Conservation (phyloP, 2,888 invertebrate genomes). For the Tetragonula carbonaria region DNA sequence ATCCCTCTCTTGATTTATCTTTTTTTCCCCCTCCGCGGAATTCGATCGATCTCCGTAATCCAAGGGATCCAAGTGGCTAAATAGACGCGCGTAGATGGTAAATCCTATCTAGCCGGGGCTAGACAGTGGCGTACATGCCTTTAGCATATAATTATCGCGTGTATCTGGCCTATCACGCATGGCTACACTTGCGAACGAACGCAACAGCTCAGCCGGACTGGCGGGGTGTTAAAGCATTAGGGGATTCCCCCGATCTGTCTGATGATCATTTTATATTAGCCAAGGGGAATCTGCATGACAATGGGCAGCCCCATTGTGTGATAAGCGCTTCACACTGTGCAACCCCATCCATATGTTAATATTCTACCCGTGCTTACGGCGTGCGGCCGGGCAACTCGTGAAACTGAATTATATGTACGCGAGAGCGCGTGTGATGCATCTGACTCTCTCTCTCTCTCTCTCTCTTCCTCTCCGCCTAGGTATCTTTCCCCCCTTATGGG, state of each 20-base stretch:
- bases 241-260: slow-evolving; percentile 76
- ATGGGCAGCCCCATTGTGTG: slow-evolving; percentile 77
- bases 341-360: slow-evolving; percentile 75
- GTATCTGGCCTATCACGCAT: slow-evolving; percentile 67
- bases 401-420: slow-evolving; percentile 72
- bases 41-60: slow-evolving; percentile 48
- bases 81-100: slow-evolving; percentile 24
- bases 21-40: background rate
- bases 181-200: slow-evolving; percentile 65
- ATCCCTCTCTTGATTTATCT: background rate
- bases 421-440: slow-evolving; percentile 64
- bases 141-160: slow-evolving; percentile 63
- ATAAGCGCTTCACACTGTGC: slow-evolving; percentile 78
- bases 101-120: slow-evolving; percentile 36
- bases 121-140: slow-evolving; percentile 47
- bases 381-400: slow-evolving; percentile 64
- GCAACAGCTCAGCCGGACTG: slow-evolving; percentile 66
- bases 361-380: slow-evolving; percentile 62
- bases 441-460: slow-evolving; percentile 16
- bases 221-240: slow-evolving; percentile 72
- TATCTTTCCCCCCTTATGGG: background rate
- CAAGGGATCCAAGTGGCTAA: slow-evolving; percentile 24
- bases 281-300: slow-evolving; percentile 79
- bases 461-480: background rate
- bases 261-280: slow-evolving; percentile 80